Evolutionary conservation across 2,888 invertebrate species (phyloP).

Genomic region (Halocaridina rubra): DNA sequence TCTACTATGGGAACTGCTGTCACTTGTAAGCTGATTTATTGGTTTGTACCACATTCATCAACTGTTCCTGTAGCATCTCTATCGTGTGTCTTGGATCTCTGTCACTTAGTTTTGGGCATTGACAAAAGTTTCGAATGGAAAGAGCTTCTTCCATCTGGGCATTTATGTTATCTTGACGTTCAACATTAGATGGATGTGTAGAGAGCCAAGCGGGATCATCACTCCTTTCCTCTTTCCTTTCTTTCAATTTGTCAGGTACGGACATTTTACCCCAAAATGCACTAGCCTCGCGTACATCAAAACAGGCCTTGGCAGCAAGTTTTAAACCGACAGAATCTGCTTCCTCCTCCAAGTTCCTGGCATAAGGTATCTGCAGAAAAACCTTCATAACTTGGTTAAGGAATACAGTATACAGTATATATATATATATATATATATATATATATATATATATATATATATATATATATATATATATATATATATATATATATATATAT

Average conservation of each 20-base stretch:
- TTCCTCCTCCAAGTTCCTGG: conserved; percentile 73
- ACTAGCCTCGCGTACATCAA: conserved; percentile 73
- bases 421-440: too few species aligned
- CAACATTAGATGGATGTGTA: conserved; percentile 46
- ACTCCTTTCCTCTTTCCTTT: background rate
- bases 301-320: conserved; percentile 73
- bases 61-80: background rate
- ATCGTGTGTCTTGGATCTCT: background rate
- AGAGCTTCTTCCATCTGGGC: conserved; percentile 32
- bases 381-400: conserved; percentile 70
- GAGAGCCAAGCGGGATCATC: conserved; percentile 34
- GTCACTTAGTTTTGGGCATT: background rate
- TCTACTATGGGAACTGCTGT: too few species aligned
- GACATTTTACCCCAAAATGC: conserved; percentile 73
- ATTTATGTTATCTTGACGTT: conserved; percentile 32
- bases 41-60: too few species aligned
- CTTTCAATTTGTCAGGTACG: conserved; percentile 49
- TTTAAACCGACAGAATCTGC: conserved; percentile 74
- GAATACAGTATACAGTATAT: too few species aligned
- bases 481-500: too few species aligned
- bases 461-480: too few species aligned
- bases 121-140: background rate
- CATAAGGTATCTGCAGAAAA: conserved; percentile 72
- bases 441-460: too few species aligned
- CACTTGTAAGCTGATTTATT: too few species aligned